Base-by-base conservation (phyloP, 1,140 invertebrate genomes). In the Agrypnia vestita region DNA sequence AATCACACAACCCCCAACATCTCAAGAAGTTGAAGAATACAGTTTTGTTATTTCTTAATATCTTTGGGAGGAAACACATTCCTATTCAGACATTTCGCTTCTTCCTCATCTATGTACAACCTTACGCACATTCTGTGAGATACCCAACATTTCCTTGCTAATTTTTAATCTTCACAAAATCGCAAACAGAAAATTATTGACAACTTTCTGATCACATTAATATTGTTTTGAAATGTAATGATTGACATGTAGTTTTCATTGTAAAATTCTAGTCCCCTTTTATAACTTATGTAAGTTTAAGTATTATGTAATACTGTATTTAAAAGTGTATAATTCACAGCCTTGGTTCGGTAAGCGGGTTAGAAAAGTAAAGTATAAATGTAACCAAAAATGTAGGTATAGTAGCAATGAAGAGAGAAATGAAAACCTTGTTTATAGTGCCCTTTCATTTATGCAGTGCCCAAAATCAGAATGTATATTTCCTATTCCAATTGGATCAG, bases 321-420 rank as follows among this genome's bases (percentile, higher is more conserved):
- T 74, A 44, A 74, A 74, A 13, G n/a, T 74, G 53, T 74, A 56
- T 56, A 55, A 55, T 74, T 77, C 47, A 77, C 59, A 79, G 77
- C 80, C 78, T 82, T 82, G 80, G 80, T 82, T 82, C 80, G 80
- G 55, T 76, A 82, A 82, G 80, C 80, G 78, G 80, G 80, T 82
- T 82, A 78, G 76, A 73, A 47, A 74, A 64, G 76, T 82, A 82
- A 77, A 59, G 17, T 79, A 78, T 78, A 78, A 78, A 59, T 74
- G 53, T 74, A 74, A 74, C 53, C 71, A 74, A 74, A 56, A 35
- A 17, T 13, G n/a, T 74, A 56, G 47, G 15, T 47, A 46, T 47
- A 71, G 17, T 71, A 51, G 49, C 49, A 51, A 15, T 51, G 49
- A 15, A 15, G 49, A 35, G 25, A 1, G 25, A 35, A 35, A 35